Percentiles rank a stretch among this genome's conserved stretches.
Conservation (phyloP, 2,888 invertebrate species). For the Drepana falcataria region DNA sequence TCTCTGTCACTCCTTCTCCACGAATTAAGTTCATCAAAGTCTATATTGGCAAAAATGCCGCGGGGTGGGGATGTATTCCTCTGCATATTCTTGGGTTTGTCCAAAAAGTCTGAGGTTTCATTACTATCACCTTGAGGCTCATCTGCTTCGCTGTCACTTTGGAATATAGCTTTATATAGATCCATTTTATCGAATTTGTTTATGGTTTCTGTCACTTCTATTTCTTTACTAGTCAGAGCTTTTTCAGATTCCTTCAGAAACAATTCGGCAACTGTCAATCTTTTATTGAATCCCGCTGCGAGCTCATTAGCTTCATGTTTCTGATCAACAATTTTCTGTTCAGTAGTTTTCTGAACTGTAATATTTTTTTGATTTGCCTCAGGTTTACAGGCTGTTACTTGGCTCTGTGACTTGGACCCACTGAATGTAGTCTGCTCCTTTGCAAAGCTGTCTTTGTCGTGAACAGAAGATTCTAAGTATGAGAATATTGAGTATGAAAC, state of each 20-base stretch:
- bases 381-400: constrained; percentile 5
- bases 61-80: constrained; percentile 84
- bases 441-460: constrained; percentile 75
- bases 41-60: constrained; percentile 84
- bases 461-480: constrained; percentile 81
- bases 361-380: background rate
- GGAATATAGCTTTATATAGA: constrained; percentile 93
- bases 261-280: constrained; percentile 69
- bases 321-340: constrained; percentile 3
- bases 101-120: constrained; percentile 33
- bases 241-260: constrained; percentile 68
- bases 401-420: constrained; percentile 55
- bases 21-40: constrained; percentile 78
- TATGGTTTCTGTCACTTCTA: constrained; percentile 57
- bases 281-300: constrained; percentile 37
- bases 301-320: background rate
- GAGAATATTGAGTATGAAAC: constrained; percentile 87
- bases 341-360: background rate
- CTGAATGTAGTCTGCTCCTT: constrained; percentile 66
- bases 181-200: constrained; percentile 80
- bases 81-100: constrained; percentile 73
- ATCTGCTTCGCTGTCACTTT: constrained; percentile 87
- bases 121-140: constrained; percentile 27
- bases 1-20: constrained; percentile 48
- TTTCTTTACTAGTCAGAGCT: constrained; percentile 36